Percentiles rank a stretch among this genome's conserved stretches.
These are phyloP conservation scores for Nomada goodeniana DNA, from an alignment of 2,888 invertebrate genomes.

Conservation along the genomic window DNA sequence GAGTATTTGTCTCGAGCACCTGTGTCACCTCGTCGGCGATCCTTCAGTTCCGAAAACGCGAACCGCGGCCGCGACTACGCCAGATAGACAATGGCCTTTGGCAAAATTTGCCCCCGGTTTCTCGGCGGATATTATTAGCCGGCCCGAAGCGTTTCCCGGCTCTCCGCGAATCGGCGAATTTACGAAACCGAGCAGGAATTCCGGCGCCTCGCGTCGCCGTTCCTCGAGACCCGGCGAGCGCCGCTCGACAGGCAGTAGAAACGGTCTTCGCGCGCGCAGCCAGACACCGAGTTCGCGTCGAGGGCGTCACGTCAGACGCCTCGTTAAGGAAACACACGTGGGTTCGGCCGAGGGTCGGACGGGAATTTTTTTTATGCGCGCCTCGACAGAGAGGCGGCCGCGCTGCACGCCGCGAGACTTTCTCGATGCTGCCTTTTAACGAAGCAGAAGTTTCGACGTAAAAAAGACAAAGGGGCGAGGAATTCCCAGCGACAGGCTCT, in stretches of 20 bases:
- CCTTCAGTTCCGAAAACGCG: conserved; percentile 51
- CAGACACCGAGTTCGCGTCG: conserved; percentile 29
- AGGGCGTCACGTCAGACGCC: conserved; percentile 48
- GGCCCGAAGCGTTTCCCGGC: no score
- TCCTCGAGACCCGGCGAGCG: background rate
- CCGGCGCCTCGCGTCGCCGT: conserved; percentile 19
- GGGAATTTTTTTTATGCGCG: conserved; percentile 49
- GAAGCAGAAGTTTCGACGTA: conserved; percentile 1
- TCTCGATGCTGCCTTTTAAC: background rate
- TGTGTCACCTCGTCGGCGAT: conserved; percentile 48
- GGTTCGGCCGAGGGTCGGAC: conserved; percentile 9
- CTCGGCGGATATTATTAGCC: no score
- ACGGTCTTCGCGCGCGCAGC: background rate
- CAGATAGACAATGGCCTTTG: background rate
- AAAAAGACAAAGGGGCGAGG: background rate
- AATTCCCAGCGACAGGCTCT: background rate
- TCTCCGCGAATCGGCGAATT: no score
- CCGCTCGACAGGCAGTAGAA: background rate
- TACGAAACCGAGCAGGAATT: background rate
- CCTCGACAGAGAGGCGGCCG: background rate
- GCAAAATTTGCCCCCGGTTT: background rate
- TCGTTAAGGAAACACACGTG: conserved; percentile 29
- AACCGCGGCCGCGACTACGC: conserved; percentile 1
- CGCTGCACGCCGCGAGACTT: background rate
- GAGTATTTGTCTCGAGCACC: conserved; percentile 69